Percentiles rank a stretch among this genome's conserved stretches.
phyloP scores from a whole-genome alignment of 2,113 vertebrate species.

The Recurvirostra avosetta region DNA sequence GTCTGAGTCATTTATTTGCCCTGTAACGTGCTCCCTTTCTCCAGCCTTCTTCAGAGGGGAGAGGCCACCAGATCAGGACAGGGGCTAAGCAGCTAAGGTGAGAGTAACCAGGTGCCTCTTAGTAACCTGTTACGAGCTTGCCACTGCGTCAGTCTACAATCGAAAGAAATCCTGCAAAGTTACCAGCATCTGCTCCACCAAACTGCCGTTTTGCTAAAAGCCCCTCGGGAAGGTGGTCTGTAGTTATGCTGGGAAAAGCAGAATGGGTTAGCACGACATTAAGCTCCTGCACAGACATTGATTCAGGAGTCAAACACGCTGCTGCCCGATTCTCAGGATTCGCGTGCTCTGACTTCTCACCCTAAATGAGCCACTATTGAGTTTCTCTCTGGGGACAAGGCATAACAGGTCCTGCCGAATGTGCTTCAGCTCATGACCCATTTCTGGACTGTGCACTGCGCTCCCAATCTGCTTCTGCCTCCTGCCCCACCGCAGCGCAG shows the following conservation, averaged over 20 bases:
- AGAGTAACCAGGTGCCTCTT: not conserved
- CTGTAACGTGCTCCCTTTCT: not conserved
- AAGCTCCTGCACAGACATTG: not conserved
- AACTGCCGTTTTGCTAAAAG: not conserved
- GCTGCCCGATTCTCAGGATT: not conserved
- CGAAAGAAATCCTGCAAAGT: not conserved
- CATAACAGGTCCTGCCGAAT: not conserved
- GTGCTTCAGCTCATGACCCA: not conserved
- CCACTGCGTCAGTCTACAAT: not conserved
- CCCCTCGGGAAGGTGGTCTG: not conserved
- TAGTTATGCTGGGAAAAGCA: not conserved
- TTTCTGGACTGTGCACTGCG: not conserved
- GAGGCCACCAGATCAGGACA: not conserved
- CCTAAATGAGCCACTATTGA: not conserved
- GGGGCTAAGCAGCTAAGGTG: not conserved
- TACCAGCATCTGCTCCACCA: not conserved
- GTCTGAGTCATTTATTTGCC: conserved; percentile 59
- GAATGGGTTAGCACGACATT: not conserved
- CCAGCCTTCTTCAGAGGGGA: not conserved
- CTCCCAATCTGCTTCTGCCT: not conserved
- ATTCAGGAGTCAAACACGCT: not conserved
- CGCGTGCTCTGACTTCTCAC: not conserved
- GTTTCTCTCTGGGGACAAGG: not conserved
- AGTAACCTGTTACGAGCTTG: not conserved
- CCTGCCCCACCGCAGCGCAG: not conserved